Evolutionary conservation across 2,113 vertebrate species (phyloP), one percentile per base, ranked within the genome.

Genomic region (Eublepharis macularius): DNA sequence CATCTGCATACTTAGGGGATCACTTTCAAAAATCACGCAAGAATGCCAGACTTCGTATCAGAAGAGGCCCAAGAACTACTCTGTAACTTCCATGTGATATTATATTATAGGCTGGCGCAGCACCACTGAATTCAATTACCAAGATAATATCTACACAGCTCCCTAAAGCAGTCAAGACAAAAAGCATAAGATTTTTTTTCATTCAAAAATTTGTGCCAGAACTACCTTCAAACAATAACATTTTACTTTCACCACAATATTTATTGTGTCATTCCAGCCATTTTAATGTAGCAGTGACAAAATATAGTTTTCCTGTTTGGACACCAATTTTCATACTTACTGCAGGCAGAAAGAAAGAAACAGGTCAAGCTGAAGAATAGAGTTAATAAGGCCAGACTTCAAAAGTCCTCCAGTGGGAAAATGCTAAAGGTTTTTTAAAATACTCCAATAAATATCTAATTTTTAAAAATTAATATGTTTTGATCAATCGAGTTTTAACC

Each of bases 181-280:
- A 77, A 78, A 45, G 21, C 39, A 70, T 24, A 54, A 73, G 34
- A 24, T 36, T 80, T 80, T 80, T 73, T 63, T 12, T 47, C 66
- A 85, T 85, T 85, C 69, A 80, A 68, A 73, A 74, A 29, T 73
- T 36, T 65, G 34, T 80, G 51, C n/a, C 66, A 73, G 51, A 73
- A 85, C 73, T 72, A 49, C 68, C n/a, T 73, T 4, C 51, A 85
- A 80, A 70, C 39, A 80, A 85, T 80, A 51, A 65, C 32, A 63
- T 49, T 85, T 85, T 85, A 65, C 41, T 85, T 80, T 34, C 57
- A 74, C 24, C 51, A 85, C 68, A 85, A 41, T 74, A 80, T 85
- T 80, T 41, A 85, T 80, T 80, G 21, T 80, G 84, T 74, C 80
- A 57, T 73, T 63, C 21, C 75, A 73, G 54, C 17, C 51, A 74